Base-by-base conservation (phyloP, 2,113 vertebrate species). In the Leucopsar rothschildi region DNA sequence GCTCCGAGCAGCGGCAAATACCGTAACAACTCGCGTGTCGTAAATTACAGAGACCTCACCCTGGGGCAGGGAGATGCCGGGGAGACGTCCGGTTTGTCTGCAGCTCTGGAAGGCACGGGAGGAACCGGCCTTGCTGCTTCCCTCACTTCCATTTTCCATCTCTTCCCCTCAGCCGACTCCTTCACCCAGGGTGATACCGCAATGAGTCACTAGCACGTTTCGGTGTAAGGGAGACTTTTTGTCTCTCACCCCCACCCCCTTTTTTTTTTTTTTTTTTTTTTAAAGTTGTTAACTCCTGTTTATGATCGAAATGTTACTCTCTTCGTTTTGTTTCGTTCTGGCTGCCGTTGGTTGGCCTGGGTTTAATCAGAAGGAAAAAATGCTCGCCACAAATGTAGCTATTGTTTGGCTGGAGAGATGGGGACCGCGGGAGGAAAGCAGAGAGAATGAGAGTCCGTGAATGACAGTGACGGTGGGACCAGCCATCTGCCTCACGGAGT, bases 161-260 rank as follows among this genome's bases (percentile, higher is more conserved):
- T 45, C 57, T 68, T 24, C 22, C 21, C 6, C 22, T 20, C 77
- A 47, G n/a, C 59, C 11, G 5, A 17, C 78, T 61, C 39, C 53
- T n/a, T 44, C 70, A 17, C 17, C 5, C n/a, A 86, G n/a, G 11
- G n/a, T 24, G 65, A 70, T 75, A 55, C 4, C 7, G 18, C 75
- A 70, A 3, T 23, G 64, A 37, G 45, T 65, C 64, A 31, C 65
- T 19, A 29, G 63, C 63, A 61, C 8, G 6, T 78, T 84, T 57
- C 9, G 10, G 56, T 63, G 28, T 29, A 45, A 72, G 17, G 10
- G 27, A 85, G 20, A 4, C 6, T 37, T 90, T 72, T 64, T 20
- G 9, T 45, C 21, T 50, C 24, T 22, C 11, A 4, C 8, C 1
- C 7, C 2, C 9, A 7, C 5, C 1, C 3, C 2, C 1, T 17